Conservation (phyloP, 2,797 vertebrate genomes). For the Syngnathus rostellatus region DNA sequence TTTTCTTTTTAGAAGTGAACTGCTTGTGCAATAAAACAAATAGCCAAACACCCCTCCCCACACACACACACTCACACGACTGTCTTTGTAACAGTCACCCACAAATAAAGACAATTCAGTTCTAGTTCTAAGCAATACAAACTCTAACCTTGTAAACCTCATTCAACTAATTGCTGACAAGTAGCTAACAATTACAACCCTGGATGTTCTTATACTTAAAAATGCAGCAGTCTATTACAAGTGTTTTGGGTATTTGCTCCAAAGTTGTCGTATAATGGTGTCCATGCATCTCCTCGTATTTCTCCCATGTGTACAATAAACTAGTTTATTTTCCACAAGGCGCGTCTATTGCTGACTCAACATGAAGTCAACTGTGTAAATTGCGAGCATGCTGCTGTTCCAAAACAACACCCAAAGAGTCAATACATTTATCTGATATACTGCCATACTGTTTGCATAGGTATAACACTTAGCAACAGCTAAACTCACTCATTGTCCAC, state of each 20-base stretch:
- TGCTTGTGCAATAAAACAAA: not conserved
- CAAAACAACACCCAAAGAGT: not conserved
- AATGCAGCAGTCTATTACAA: constrained; percentile 34
- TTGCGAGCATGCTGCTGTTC: constrained; percentile 8
- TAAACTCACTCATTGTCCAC: not conserved
- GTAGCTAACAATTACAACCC: constrained; percentile 33
- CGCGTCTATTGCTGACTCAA: constrained; percentile 8
- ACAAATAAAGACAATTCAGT: constrained; percentile 21
- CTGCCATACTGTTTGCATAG: not conserved
- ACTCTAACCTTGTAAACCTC: constrained; percentile 29
- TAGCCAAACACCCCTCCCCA: too few relatives aligned
- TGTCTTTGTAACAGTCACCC: constrained; percentile 7
- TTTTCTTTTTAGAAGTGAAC: not conserved
- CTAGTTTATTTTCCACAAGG: constrained; percentile 64
- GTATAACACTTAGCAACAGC: not conserved
- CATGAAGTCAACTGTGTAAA: too few relatives aligned
- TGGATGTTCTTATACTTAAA: constrained; percentile 25
- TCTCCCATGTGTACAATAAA: constrained; percentile 64
- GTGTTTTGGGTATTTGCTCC: constrained; percentile 24
- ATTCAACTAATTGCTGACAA: constrained; percentile 33
- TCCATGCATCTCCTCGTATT: constrained; percentile 40
- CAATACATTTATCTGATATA: not conserved
- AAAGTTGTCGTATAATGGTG: constrained; percentile 35
- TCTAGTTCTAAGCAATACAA: constrained; percentile 23
- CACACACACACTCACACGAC: not conserved